Base-by-base conservation (phyloP, 2,888 invertebrate species). In the Buathra laborator region DNA sequence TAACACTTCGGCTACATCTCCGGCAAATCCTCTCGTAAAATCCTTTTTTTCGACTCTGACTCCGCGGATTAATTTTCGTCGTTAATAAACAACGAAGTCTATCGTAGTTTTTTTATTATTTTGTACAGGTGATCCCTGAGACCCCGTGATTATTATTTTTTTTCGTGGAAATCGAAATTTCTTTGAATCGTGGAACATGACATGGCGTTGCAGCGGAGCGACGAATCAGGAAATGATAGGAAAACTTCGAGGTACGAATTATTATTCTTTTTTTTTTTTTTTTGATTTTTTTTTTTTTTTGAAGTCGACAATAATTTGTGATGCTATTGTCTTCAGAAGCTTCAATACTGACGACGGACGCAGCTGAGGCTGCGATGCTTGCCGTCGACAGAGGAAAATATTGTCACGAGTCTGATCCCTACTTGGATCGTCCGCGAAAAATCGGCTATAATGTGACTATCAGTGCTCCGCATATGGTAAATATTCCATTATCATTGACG, bases 381-480 rank as follows among this genome's bases (percentile, higher is more conserved):
- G 95, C 95, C 32, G 97, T 99, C 16, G 99, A 99, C 93, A 95
- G 99, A 88, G 97, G 96, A 81, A 95, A 97, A 91, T 99, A 97
- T 94, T 96, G 96, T 64, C 96, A 96, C 19, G 95, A 95, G 88
- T 29, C 89, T 5, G 96, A 97, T 92, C 97, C 99, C 0, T 99
- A 99, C 90, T 96, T 97, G 94, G 99, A 99, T 94, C 96, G 97
- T 14, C 99, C 99, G 0, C 98, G 99, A 93, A 95, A 97, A 78
- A 99, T 99, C 92, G 99, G 99, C 56, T 99, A 96, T 93, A 97
- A 98, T 64, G 99, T 99, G 9, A 99, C 99, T 0, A 99, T 99
- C 83, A 98, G 98, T 94, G 99, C 99, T 43, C 99, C 99, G 10
- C 99, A 99, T 93, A 99, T 99, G 99, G 98, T 98, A 94, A 88